A percentile compares a stretch with the other conserved stretches of the same genome.
Evolutionary conservation across 2,797 vertebrate genomes (phyloP).

Genomic region (Cetoscarus ocellatus): DNA sequence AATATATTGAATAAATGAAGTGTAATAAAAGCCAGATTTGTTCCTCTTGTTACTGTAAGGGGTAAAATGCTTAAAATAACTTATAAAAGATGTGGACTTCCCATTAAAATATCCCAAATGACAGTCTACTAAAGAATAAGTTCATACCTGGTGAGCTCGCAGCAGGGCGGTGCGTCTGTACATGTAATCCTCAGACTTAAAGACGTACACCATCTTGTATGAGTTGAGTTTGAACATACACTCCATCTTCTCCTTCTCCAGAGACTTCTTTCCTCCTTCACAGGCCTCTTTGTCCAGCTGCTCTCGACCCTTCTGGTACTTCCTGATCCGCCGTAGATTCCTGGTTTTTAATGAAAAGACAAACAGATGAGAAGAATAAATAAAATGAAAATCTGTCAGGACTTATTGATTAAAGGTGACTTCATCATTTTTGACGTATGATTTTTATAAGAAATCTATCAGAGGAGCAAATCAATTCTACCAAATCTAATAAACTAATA

Average conservation of each 20-base stretch:
- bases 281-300: conserved; percentile 90
- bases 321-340: conserved; percentile 95
- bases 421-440: background rate
- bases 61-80: too few relatives aligned
- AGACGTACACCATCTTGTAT: conserved; percentile 99
- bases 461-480: too few relatives aligned
- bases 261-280: conserved; percentile 86
- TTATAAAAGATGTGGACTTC: too few relatives aligned
- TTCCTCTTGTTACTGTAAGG: too few relatives aligned
- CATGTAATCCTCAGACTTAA: conserved; percentile 99
- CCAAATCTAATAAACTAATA: too few relatives aligned
- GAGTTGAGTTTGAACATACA: conserved; percentile 99
- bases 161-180: conserved; percentile 96
- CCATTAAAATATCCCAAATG: too few relatives aligned
- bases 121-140: background rate
- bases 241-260: conserved; percentile 95
- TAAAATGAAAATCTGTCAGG: background rate
- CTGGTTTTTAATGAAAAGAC: conserved; percentile 69
- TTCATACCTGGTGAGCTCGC: conserved; percentile 94
- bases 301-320: conserved; percentile 95
- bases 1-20: too few relatives aligned
- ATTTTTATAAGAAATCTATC: too few relatives aligned
- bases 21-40: too few relatives aligned
- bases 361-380: conserved; percentile 13
- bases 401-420: background rate